phyloP scores from a whole-genome alignment of 2,888 invertebrate species.

The Xylota sylvarum region DNA sequence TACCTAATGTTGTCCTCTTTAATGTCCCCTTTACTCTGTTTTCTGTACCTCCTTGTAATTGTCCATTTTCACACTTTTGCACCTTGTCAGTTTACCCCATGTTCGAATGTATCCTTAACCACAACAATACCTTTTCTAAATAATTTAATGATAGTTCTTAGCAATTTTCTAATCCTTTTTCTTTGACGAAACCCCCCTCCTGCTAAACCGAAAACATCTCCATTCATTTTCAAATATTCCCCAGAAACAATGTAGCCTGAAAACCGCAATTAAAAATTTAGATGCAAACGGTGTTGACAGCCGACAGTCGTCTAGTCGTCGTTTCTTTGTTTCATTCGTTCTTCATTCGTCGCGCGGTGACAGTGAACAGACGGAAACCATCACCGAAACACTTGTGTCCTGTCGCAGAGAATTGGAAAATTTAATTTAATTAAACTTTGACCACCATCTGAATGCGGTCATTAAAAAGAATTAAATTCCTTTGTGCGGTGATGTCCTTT shows the following conservation, averaged over 20 bases:
- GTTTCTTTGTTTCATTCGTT: background rate
- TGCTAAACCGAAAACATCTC: background rate
- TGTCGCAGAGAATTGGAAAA: conserved; percentile 45
- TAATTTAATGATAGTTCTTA: no score
- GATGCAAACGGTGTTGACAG: conserved; percentile 39
- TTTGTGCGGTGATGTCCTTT: conserved; percentile 58
- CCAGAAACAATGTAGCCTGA: conserved; percentile 12
- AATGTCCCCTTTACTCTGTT: no score
- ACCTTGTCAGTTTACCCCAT: no score
- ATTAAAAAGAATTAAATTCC: conserved; percentile 61
- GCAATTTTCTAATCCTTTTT: no score
- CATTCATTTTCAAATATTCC: conserved; percentile 20
- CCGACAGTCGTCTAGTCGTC: conserved; percentile 13
- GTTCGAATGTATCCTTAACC: no score
- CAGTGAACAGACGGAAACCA: conserved; percentile 20
- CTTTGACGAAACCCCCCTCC: background rate
- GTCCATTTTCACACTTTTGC: no score
- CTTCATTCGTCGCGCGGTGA: conserved; percentile 1
- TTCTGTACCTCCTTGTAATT: no score
- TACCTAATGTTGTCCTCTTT: no score
- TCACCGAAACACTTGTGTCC: conserved; percentile 48
- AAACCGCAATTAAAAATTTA: conserved; percentile 60
- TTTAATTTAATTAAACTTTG: conserved; percentile 66
- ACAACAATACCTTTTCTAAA: no score
- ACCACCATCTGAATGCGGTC: conserved; percentile 54